Percentiles rank a stretch among this genome's conserved stretches.
phyloP scores from a whole-genome alignment of 2,113 vertebrate species.

The Sinosuthora webbiana region DNA sequence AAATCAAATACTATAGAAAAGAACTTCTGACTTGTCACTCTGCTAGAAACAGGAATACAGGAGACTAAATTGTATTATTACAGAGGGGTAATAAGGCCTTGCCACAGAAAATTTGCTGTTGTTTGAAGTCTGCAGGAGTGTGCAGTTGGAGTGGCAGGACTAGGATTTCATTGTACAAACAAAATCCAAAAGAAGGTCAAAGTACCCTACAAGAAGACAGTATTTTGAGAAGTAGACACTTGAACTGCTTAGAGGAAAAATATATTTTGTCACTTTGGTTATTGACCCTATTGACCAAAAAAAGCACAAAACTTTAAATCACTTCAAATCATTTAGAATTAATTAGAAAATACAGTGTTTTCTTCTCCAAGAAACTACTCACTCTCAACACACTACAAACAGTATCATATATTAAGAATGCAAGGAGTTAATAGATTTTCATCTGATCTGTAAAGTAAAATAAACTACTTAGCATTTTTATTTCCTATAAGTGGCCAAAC shows the following conservation, averaged over 20 bases:
- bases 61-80: neutral
- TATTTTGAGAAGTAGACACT: slow-evolving; percentile 4
- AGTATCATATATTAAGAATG: neutral
- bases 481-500: neutral
- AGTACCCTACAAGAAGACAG: neutral
- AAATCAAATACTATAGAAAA: neutral
- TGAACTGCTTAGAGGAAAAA: neutral
- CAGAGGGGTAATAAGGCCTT: neutral
- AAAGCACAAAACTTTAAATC: neutral
- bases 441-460: neutral
- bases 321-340: neutral
- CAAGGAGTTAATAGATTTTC: neutral
- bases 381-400: neutral
- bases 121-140: neutral
- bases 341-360: neutral
- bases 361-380: neutral
- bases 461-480: neutral
- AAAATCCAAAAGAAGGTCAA: slow-evolving; percentile 5
- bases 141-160: neutral
- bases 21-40: neutral
- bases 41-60: neutral
- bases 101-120: neutral
- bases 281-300: neutral
- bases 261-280: neutral
- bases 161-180: neutral